Evolutionary conservation across 1,140 invertebrate species (phyloP), one percentile per base, ranked within the genome.

Genomic region (Zaprionus lachaisei): DNA sequence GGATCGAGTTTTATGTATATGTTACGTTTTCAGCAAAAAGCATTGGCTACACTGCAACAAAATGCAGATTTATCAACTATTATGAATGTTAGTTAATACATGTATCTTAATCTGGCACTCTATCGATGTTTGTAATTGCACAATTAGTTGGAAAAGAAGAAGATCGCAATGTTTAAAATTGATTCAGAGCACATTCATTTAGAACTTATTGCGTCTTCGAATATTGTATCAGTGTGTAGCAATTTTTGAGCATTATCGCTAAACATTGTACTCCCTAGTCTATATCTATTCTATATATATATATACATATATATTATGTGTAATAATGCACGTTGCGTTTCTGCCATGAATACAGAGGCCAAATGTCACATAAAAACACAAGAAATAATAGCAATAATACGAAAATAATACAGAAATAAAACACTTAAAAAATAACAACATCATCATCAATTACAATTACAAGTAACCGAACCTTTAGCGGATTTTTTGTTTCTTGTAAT

Each of bases 181-280:
- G n/a, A 41, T 84, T 89, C 85, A 89, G 84, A 89, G 84, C 85
- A 89, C 84, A 89, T 90, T 89, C 72, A 90, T 85, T 90, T 77
- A 72, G 71, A 74, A 85, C 72, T 79, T 81, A 80, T 78, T 89
- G 81, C 78, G 85, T 81, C 84, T 89, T 89, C 84, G 89, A 68
- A 28, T 56, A 56, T 56, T 77, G 76, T 80, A 87, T 87, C 77
- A 66, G 80, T 89, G 84, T 87, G 84, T 87, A 87, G 83, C 84
- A 89, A 47, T 84, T 87, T 47, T 87, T 71, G 57, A 76, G 64
- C 61, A 74, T 70, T 69, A 73, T 68, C 47, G 56, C 64, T 62
- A 77, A 47, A 49, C 57, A 74, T 55, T 69, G 69, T 69, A 62
- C 38, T 61, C 41, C n/a, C 54, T 58, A 71, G 47, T 47, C n/a